Base-by-base conservation (phyloP, 2,797 vertebrate genomes). In the Sebastes nivosus region DNA sequence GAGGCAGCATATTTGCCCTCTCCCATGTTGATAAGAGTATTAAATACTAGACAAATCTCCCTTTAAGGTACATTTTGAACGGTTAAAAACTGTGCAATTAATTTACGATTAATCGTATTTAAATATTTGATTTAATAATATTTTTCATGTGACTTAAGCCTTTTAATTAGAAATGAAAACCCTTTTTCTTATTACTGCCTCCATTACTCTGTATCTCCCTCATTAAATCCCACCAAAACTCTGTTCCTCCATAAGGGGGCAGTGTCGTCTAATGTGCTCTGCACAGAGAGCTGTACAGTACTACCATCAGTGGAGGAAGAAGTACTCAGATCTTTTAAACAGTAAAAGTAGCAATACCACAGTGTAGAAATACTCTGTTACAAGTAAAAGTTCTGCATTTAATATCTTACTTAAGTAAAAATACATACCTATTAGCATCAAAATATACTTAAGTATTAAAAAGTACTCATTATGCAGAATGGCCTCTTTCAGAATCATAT, bases 171-270 rank as follows among this genome's bases (percentile, higher is more conserved):
- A 46, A 46, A 36, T 38, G 61, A 32, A 32, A 9, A n/a, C n/a
- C 42, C 16, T 46, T 46, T 46, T 46, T 55, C 10, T 25, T 54
- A n/a, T 34, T 9, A 22, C 34, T 57, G 58, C 36, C 13, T 60
- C 8, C 4, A 2, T 30, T 38, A 9, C 4, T 18, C 67, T 67
- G 6, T 11, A 30, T n/a, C 61, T 18, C 27, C 5, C 24, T 77
- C 24, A 61, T 69, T 60, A 24, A 73, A 29, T 46, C 14, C 16
- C 24, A 9, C 22, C 22, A 32, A 32, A 11, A 11, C 46, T 22
- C 4, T 20, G 75, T 60, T 25, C 18, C 1, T 3, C 89, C 94
- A 94, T 34, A 52, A 92, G 92, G 79, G 89, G 95, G 94, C 87
- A 90, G 85, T 75, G 72, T 72, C 50, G 1, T 29, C 18, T 14